Percentiles rank a stretch among this genome's conserved stretches.
Evolutionary conservation across 2,888 invertebrate genomes (phyloP).

Genomic region (Platynereis dumerilii): DNA sequence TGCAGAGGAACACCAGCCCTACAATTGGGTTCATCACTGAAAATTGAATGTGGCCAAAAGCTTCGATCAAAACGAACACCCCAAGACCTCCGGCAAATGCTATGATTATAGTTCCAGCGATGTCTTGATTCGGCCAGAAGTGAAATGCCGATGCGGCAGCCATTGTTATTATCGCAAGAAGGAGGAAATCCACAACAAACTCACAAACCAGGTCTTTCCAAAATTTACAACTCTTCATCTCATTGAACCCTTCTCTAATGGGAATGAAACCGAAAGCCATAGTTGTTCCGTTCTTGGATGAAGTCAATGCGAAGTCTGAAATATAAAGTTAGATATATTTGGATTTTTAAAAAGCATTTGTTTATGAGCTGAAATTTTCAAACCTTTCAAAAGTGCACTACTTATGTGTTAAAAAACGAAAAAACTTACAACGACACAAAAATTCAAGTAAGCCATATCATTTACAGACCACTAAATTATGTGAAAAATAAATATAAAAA

Average conservation of each 20-base stretch:
- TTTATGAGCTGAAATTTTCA: no score
- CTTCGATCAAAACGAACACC: neutral
- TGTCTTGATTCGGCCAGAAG: neutral
- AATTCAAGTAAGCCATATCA: no score
- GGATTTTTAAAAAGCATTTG: no score
- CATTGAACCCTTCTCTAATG: neutral
- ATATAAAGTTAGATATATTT: no score
- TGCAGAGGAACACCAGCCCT: neutral
- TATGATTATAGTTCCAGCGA: neutral
- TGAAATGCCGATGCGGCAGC: neutral
- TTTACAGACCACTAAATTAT: no score
- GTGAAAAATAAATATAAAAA: no score
- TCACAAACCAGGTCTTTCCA: conserved; percentile 3
- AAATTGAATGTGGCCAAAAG: conserved; percentile 1
- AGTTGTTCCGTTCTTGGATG: no score
- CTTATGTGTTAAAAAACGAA: no score
- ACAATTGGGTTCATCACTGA: conserved; percentile 5
- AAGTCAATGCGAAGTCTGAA: no score
- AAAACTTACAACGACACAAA: no score
- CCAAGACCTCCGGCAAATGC: neutral
- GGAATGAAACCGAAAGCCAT: neutral
- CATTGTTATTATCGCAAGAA: neutral
- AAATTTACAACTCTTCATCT: neutral
- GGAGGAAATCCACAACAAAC: neutral
- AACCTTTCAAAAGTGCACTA: no score